Percentiles rank a stretch among this genome's conserved stretches.
Evolutionary conservation across 2,797 vertebrate genomes (phyloP).

Genomic region (Agapornis canus): DNA sequence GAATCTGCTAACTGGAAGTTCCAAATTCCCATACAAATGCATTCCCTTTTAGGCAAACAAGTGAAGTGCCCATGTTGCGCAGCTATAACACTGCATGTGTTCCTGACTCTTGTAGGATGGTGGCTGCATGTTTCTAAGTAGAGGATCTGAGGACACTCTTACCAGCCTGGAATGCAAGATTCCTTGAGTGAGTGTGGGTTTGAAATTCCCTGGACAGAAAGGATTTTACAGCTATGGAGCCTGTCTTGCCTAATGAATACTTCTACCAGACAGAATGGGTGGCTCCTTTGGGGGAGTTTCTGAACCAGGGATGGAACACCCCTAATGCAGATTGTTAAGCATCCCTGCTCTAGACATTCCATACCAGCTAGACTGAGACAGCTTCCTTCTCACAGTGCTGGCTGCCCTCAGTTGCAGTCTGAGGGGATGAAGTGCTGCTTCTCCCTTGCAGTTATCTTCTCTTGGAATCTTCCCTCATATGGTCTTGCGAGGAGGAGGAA

Average conservation of each 20-base stretch:
- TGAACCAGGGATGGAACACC: not conserved
- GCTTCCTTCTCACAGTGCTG: not conserved
- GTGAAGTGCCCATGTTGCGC: not conserved
- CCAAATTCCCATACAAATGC: not conserved
- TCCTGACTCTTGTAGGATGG: not conserved
- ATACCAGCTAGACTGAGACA: no score
- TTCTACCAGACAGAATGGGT: not conserved
- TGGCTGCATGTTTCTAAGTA: not conserved
- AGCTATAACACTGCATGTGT: rapidly evolving
- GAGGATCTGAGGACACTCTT: not conserved
- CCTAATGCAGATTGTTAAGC: not conserved
- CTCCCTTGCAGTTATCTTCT: not conserved
- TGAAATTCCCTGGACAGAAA: not conserved
- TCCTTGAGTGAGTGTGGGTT: not conserved
- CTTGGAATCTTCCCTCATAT: not conserved
- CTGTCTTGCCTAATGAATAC: not conserved
- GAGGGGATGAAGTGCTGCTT: not conserved
- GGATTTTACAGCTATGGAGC: not conserved
- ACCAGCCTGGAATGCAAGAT: not conserved
- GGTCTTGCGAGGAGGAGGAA: not conserved
- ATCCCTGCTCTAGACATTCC: not conserved
- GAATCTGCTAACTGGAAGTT: not conserved
- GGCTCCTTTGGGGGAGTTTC: not conserved
- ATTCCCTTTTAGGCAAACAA: not conserved
- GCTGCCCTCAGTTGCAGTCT: not conserved